These are phyloP conservation scores for Heterochromis multidens DNA, from an alignment of 2,113 vertebrate genomes.

Conservation along the genomic window DNA sequence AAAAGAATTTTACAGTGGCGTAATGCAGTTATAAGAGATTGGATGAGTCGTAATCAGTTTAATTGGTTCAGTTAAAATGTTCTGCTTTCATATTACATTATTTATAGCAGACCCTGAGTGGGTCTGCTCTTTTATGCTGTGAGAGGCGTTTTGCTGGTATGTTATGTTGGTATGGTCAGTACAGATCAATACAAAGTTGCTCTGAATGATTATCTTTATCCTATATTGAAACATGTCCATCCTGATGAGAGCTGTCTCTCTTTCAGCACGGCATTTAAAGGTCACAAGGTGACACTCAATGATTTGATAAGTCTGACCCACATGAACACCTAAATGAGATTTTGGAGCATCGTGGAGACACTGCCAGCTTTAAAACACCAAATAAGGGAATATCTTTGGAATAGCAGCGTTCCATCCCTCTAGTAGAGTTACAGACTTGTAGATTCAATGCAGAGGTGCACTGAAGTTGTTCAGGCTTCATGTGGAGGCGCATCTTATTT, in stretches of 20 bases:
- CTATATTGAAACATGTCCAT: not conserved
- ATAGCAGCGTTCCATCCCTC: not conserved
- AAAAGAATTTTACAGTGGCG: not conserved
- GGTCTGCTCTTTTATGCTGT: not conserved
- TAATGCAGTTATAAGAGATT: not conserved
- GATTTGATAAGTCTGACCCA: not conserved
- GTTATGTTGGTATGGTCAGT: not conserved
- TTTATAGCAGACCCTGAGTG: not conserved
- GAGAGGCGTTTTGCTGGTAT: not conserved
- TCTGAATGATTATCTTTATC: not conserved
- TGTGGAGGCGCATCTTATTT: too few species aligned
- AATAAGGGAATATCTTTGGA: rapidly evolving
- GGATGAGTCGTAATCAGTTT: not conserved
- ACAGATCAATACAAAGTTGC: not conserved
- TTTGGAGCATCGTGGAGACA: not conserved
- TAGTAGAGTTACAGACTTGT: not conserved
- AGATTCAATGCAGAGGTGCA: too few species aligned
- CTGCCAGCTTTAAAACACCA: not conserved
- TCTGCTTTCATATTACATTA: not conserved
- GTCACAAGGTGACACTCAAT: not conserved
- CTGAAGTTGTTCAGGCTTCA: too few species aligned
- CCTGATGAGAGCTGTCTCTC: not conserved
- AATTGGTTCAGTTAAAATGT: not conserved
- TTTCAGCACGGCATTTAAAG: not conserved
- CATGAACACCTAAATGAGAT: not conserved